Conservation (phyloP, 2,797 vertebrate genomes). For the Crenichthys baileyi region DNA sequence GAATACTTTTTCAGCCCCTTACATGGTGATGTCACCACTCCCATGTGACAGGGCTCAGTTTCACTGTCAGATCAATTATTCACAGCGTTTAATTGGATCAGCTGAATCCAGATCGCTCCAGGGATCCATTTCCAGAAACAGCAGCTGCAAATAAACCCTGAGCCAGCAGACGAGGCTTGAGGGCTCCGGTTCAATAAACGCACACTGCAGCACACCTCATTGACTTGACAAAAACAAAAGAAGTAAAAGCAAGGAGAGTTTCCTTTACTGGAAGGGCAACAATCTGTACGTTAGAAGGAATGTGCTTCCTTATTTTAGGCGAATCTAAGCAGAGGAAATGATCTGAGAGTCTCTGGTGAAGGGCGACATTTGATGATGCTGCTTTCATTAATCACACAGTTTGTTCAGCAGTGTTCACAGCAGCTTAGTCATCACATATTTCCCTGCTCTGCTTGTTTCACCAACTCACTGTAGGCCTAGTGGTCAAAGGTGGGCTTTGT, state of each 20-base stretch:
- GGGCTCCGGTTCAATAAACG: constrained; percentile 64
- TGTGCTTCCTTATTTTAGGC: constrained; percentile 31
- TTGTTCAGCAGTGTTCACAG: constrained; percentile 68
- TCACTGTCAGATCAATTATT: constrained; percentile 84
- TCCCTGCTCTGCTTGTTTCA: constrained; percentile 55
- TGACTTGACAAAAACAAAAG: constrained; percentile 39
- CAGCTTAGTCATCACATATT: constrained; percentile 80
- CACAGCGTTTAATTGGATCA: constrained; percentile 82
- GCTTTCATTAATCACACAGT: constrained; percentile 76
- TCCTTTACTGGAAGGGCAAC: constrained; percentile 22
- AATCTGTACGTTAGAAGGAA: constrained; percentile 16
- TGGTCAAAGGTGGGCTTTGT: constrained; percentile 78
- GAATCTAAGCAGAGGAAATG: constrained; percentile 31
- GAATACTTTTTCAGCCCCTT: constrained; percentile 68
- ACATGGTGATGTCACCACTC: constrained; percentile 78
- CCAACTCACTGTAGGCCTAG: constrained; percentile 56
- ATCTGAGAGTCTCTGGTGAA: constrained; percentile 53
- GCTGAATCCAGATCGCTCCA: constrained; percentile 77
- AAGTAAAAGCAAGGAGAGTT: constrained; percentile 37
- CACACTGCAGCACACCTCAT: constrained; percentile 53
- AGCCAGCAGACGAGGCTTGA: constrained; percentile 67
- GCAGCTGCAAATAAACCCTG: constrained; percentile 78
- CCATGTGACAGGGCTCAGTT: constrained; percentile 77
- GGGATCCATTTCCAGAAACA: constrained; percentile 80
- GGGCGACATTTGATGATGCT: constrained; percentile 68